phyloP scores from a whole-genome alignment of 2,113 vertebrate genomes.

The Panthera leo region DNA sequence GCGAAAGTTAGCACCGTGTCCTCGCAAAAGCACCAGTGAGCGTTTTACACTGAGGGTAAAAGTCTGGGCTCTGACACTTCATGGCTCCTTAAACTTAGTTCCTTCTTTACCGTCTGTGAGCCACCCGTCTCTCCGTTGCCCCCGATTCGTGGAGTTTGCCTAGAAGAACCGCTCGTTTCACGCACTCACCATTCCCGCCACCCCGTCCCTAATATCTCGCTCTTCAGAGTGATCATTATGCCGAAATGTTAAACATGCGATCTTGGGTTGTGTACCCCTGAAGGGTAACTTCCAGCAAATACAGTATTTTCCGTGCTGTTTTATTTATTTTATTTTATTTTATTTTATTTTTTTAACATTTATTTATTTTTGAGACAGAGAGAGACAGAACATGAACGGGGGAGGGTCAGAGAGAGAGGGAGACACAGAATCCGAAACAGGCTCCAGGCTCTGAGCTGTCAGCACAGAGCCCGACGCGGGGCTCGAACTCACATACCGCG shows the following conservation, averaged over 20 bases:
- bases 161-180: neutral
- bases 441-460: no score
- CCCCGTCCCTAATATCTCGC: neutral
- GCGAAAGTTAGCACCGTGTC: neutral
- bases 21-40: fast-evolving
- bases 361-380: no score
- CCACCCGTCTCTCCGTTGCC: neutral
- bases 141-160: fast-evolving
- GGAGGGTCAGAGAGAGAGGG: no score
- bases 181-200: neutral
- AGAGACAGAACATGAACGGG: no score
- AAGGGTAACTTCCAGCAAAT: neutral
- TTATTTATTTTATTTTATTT: no score
- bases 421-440: no score
- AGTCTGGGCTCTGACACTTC: neutral
- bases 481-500: fast-evolving
- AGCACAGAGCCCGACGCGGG: no score
- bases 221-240: neutral
- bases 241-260: neutral
- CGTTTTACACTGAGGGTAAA: fast-evolving
- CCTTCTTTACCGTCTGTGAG: neutral
- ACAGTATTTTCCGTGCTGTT: neutral
- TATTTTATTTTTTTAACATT: no score
- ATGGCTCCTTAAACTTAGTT: neutral
- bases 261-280: neutral